These are phyloP conservation scores for Rhinichthys klamathensis DNA, from an alignment of 2,113 vertebrate species.

Conservation along the genomic window DNA sequence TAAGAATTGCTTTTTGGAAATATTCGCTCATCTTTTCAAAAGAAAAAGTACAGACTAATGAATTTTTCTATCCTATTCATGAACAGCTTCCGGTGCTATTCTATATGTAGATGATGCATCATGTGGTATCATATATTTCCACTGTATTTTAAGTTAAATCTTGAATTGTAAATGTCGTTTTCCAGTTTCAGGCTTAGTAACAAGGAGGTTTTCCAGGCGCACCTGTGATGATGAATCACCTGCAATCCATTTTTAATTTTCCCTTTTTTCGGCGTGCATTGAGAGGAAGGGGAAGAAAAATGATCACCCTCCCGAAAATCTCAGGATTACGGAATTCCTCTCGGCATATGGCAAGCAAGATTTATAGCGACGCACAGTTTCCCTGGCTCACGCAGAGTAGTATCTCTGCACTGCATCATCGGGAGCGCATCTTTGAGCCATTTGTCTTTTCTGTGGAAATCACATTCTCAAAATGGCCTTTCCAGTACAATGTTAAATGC, in stretches of 20 bases:
- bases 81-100: not conserved
- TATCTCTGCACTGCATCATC: conserved; percentile 44
- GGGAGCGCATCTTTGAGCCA: conserved; percentile 37
- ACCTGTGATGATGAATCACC: conserved; percentile 55
- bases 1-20: not conserved
- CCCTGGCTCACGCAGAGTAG: conserved; percentile 18
- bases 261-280: conserved; percentile 32
- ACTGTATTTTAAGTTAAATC: not conserved
- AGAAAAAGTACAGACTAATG: not conserved
- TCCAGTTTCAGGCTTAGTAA: conserved; percentile 7
- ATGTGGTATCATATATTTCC: conserved; percentile 18
- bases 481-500: not conserved
- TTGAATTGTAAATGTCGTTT: not conserved
- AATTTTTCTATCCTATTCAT: not conserved
- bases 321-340: conserved; percentile 53
- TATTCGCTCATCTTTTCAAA: not conserved
- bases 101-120: conserved; percentile 36
- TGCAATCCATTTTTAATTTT: conserved; percentile 53
- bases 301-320: conserved; percentile 51
- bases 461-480: conserved; percentile 28
- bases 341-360: conserved; percentile 47
- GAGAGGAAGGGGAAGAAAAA: conserved; percentile 48
- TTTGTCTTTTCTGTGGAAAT: conserved; percentile 53
- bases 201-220: conserved; percentile 30
- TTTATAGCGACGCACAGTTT: conserved; percentile 44